Conservation (phyloP, 2,888 invertebrate species). For the Athetis lepigone region DNA sequence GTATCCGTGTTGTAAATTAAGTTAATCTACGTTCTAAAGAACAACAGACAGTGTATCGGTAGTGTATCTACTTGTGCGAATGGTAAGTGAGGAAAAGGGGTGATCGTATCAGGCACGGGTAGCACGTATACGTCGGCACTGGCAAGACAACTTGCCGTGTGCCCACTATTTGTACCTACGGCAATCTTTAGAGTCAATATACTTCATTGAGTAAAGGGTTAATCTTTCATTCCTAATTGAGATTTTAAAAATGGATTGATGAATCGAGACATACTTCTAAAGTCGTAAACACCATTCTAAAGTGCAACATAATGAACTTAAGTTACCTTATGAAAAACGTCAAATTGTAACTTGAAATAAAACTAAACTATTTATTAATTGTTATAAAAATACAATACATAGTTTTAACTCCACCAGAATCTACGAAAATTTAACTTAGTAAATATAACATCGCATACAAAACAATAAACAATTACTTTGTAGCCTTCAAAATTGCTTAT, state of each 20-base stretch:
- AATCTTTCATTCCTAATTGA: constrained; percentile 40
- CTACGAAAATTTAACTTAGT: too few relatives aligned
- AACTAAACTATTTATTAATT: too few relatives aligned
- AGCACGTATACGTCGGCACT: constrained; percentile 42
- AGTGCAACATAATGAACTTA: too few relatives aligned
- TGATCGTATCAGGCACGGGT: constrained; percentile 58
- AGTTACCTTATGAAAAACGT: too few relatives aligned
- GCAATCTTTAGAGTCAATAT: constrained; percentile 42
- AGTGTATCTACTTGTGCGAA: constrained; percentile 50
- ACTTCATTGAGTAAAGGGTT: constrained; percentile 34
- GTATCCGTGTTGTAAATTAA: constrained; percentile 40
- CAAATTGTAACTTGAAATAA: too few relatives aligned
- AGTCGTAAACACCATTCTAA: too few relatives aligned
- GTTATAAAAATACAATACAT: too few relatives aligned
- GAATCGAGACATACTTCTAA: background rate
- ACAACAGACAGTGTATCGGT: constrained; percentile 48
- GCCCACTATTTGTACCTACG: constrained; percentile 29
- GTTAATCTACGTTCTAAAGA: constrained; percentile 51
- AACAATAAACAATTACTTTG: too few relatives aligned
- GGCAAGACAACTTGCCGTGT: constrained; percentile 34
- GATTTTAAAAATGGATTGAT: constrained; percentile 14
- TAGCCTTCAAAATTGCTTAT: too few relatives aligned
- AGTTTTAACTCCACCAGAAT: too few relatives aligned
- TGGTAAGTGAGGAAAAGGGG: constrained; percentile 57
- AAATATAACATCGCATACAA: too few relatives aligned